Evolutionary conservation across 2,888 invertebrate genomes (phyloP).

Genomic region (Agriopis marginaria): DNA sequence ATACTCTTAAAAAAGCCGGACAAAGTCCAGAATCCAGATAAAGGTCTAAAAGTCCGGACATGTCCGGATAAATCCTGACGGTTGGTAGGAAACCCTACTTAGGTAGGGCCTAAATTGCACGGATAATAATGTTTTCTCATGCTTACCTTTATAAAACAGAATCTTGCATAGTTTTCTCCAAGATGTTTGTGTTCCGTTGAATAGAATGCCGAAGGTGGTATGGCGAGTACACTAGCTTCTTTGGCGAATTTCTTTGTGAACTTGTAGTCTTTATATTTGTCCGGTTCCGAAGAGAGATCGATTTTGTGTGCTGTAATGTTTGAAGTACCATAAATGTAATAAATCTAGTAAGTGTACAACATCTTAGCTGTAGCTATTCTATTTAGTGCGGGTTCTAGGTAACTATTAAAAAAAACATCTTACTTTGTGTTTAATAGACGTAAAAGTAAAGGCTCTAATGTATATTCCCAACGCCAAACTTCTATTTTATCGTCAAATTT

Average conservation of each 20-base stretch:
- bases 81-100: no score
- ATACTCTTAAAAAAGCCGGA: no score
- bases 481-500: no score
- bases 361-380: no score
- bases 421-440: background rate
- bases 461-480: background rate
- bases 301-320: constrained; percentile 86
- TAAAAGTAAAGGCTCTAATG: background rate
- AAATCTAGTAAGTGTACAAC: no score
- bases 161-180: constrained; percentile 94
- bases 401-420: no score
- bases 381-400: no score
- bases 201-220: constrained; percentile 98
- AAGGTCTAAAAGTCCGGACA: no score
- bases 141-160: constrained; percentile 96
- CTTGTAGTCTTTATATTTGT: constrained; percentile 93
- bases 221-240: constrained; percentile 96
- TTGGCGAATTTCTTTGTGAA: constrained; percentile 99
- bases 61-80: no score
- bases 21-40: no score
- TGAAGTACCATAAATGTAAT: background rate
- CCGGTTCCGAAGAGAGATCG: constrained; percentile 89
- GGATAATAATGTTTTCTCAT: background rate
- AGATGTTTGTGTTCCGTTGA: constrained; percentile 91
- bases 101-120: no score